Base-by-base conservation (phyloP, 2,113 vertebrate species). In the Typhlomys cinereus region DNA sequence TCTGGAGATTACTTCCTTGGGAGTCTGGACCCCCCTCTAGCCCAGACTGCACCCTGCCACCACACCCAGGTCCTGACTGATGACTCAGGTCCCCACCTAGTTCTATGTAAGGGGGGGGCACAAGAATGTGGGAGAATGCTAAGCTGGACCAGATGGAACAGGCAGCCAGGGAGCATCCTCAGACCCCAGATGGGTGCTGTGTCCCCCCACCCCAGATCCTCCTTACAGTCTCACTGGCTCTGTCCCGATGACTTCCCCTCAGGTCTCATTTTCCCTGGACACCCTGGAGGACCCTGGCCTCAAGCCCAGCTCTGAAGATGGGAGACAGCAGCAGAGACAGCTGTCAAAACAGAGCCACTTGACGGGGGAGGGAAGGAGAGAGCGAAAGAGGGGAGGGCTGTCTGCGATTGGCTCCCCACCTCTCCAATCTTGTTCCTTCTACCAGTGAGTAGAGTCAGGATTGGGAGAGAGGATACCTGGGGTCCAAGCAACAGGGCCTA, bases 301-400 rank as follows among this genome's bases (percentile, higher is more conserved):
- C 83, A 74, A 89, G 92, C 95, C 94, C 96, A 96, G 94, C 87
- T 95, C 92, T 96, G 52, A 91, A 94, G 94, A 95, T 79, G 96
- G 93, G 67, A 96, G 88, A 97, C 89, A 94, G 95, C 92, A 92
- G 91, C 80, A 94, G 91, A 96, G 95, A 94, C 96, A 97, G 97
- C 95, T 96, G 95, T 96, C 92, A 94, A 95, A 97, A 97, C 95
- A 97, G 92, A 93, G 73, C 50, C 29, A 66, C 92, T 93, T 93
- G 39, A 74, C 74, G 39, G 78, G 73, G 86, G 85, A 93, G 59
- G 73, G 41, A 39, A 54, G 25, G 64, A 36, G 20, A 89, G 61
- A 44, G 39, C 62, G 46, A 59, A 62, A 50, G 36, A 76, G 44
- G 36, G 39, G 54, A 89, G 54, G 78, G 83, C 61, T 79, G 36